Base-by-base conservation (phyloP, 2,113 vertebrate genomes). In the Synodontis membranacea region DNA sequence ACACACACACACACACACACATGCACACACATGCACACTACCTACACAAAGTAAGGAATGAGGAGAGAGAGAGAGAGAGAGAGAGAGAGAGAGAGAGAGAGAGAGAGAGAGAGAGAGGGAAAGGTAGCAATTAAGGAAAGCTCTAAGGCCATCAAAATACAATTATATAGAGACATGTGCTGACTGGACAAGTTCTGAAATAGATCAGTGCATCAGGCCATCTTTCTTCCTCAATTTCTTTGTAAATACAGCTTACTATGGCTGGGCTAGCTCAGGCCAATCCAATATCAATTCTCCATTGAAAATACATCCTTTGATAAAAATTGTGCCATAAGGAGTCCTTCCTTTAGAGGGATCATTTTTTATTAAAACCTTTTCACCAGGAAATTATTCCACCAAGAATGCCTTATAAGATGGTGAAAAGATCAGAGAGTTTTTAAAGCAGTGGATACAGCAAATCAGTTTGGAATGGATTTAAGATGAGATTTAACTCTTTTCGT, bases 141-240 rank as follows among this genome's bases (percentile, higher is more conserved):
- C 46, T 83, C 62, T 39, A 85, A 83, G 72, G 81, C 39, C 58
- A 70, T 50, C 84, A 81, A 84, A 64, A 44, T 60, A 75, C 66
- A 85, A 58, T 86, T 85, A 66, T 48, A 87, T 76, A 54, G n/a
- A 81, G 84, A 23, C 15, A 60, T 88, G 42, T 85, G 80, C 88
- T 80, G 82, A 89, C 74, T 89, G n/a, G 75, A 80, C n/a, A 75
- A 84, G 72, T 92, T 94, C 86, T 39, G 0, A 10, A 5, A 2
- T 14, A 89, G 91, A 91, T 93, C 92, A 84, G 86, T 28, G 37
- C 75, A 87, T 46, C 48, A 31, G 37, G 48, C 78, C 56, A 34
- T 17, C 37, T 56, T 52, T 86, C 76, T 10, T 79, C 15, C 52
- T 58, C 17, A 56, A 12, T 66, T 66, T 39, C 44, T 52, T 60